These are phyloP conservation scores for Pocillopora damicornis DNA, from an alignment of 64 coral and sea anemone species.

Conservation along the genomic window DNA sequence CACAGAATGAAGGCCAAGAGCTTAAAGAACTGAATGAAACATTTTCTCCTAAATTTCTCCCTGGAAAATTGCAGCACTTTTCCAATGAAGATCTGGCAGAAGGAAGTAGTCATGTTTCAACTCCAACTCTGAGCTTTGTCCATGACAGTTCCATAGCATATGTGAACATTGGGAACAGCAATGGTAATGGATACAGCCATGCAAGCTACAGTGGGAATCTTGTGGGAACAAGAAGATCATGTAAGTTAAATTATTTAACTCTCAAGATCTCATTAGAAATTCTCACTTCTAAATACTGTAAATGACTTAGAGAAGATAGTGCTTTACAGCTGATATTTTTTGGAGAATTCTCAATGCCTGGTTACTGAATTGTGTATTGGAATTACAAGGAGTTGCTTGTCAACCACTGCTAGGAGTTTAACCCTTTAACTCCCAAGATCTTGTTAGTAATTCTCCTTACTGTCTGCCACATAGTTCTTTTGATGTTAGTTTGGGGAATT, in stretches of 20 bases:
- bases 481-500: too few species aligned
- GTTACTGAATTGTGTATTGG: too few species aligned
- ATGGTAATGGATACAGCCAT: conserved; percentile 14
- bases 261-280: too few species aligned
- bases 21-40: not conserved
- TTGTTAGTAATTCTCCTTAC: too few species aligned
- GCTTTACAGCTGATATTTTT: too few species aligned
- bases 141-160: conserved; percentile 82
- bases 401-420: too few species aligned
- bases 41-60: not conserved
- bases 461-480: too few species aligned
- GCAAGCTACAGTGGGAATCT: not conserved
- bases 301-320: too few species aligned
- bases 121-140: conserved; percentile 74
- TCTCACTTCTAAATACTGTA: too few species aligned
- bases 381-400: too few species aligned
- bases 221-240: not conserved
- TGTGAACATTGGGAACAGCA: conserved; percentile 90
- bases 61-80: not conserved
- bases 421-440: too few species aligned
- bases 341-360: too few species aligned
- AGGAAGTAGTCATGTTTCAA: conserved; percentile 8
- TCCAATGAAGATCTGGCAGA: not conserved
- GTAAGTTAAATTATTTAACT: not conserved
- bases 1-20: not conserved